Evolutionary conservation across 2,888 invertebrate species (phyloP).

Genomic region (Eustalomyia histrio): DNA sequence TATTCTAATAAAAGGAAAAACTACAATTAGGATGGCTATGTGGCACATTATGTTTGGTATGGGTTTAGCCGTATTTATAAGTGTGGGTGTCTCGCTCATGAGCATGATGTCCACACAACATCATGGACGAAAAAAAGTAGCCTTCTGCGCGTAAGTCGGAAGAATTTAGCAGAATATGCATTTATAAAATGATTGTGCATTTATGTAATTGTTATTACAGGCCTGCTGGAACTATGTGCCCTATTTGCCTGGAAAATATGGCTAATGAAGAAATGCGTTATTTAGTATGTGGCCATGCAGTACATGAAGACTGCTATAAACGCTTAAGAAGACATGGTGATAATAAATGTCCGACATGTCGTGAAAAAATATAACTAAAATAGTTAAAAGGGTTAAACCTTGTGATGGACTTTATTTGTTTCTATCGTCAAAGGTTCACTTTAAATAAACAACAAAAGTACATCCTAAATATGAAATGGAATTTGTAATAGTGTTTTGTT

Average conservation of each 20-base stretch:
- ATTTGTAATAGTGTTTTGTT: too few species aligned
- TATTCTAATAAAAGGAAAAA: too few species aligned
- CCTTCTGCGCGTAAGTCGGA: neutral
- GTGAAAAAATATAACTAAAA: neutral
- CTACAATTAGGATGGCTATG: neutral
- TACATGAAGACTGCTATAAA: neutral
- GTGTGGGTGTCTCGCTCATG: neutral
- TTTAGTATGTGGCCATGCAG: neutral
- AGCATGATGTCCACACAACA: neutral
- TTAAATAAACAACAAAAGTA: too few species aligned
- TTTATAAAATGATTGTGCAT: too few species aligned
- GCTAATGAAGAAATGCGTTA: neutral
- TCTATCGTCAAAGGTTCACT: too few species aligned
- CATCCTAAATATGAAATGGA: too few species aligned
- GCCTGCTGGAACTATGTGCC: neutral
- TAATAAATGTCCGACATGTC: slow-evolving; percentile 2
- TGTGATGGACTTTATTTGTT: too few species aligned
- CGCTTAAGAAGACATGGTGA: neutral
- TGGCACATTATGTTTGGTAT: neutral
- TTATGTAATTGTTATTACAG: neutral
- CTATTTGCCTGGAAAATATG: neutral
- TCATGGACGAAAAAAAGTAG: neutral
- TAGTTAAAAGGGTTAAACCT: neutral
- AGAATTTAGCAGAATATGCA: too few species aligned
- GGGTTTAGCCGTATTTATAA: neutral